Conservation (phyloP, 2,888 invertebrate genomes). For the Notodonta ziczac region DNA sequence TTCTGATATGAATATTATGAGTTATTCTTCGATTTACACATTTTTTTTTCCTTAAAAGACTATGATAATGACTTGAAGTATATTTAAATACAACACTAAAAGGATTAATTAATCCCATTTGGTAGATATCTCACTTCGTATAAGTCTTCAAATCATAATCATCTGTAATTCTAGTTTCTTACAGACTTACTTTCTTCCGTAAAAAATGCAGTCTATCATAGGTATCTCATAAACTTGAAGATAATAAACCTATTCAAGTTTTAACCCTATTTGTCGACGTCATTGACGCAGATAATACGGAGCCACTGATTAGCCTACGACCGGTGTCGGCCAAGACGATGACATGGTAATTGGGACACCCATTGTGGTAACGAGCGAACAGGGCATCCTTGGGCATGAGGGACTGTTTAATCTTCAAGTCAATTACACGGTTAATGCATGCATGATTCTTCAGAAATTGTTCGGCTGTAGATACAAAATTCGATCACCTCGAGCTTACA, state of each 20-base stretch:
- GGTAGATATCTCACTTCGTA: too few relatives aligned
- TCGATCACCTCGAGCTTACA: not conserved
- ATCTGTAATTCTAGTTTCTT: too few relatives aligned
- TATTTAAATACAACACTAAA: too few relatives aligned
- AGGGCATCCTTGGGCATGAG: not conserved
- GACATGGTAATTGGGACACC: not conserved
- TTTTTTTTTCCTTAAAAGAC: too few relatives aligned
- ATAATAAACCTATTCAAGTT: conserved; percentile 3
- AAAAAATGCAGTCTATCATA: too few relatives aligned
- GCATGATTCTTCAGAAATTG: not conserved
- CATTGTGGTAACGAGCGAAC: conserved; percentile 3
- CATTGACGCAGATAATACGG: not conserved
- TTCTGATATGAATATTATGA: too few relatives aligned
- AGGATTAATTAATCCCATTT: too few relatives aligned
- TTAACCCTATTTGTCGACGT: not conserved
- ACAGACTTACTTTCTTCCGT: too few relatives aligned
- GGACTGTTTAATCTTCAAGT: not conserved
- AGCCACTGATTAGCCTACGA: not conserved
- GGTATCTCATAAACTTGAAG: not conserved
- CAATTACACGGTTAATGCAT: not conserved
- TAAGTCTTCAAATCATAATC: too few relatives aligned
- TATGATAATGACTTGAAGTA: too few relatives aligned
- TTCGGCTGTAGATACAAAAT: too few relatives aligned
- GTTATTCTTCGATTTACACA: too few relatives aligned
- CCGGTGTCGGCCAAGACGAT: not conserved